A percentile compares a stretch with the other conserved stretches of the same genome.
Evolutionary conservation across 1,140 invertebrate species (phyloP).

Genomic region (Papilio polytes): DNA sequence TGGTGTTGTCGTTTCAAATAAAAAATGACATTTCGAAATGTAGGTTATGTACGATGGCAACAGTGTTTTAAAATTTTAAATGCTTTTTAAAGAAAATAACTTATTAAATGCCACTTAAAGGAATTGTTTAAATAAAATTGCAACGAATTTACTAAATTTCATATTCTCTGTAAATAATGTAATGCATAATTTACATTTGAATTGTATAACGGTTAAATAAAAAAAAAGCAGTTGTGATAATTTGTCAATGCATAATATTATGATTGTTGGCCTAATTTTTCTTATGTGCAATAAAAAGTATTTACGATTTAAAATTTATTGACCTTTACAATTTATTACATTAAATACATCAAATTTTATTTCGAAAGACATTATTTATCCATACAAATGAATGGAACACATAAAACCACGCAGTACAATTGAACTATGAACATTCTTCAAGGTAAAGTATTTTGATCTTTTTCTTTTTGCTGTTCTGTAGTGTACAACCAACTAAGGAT

Average conservation of each 20-base stretch:
- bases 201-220: not conserved
- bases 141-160: conserved; percentile 1
- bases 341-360: too few relatives aligned
- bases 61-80: too few relatives aligned
- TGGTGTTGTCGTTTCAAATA: too few relatives aligned
- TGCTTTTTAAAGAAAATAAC: not conserved
- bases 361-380: too few relatives aligned
- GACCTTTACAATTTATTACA: not conserved
- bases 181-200: not conserved
- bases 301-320: not conserved
- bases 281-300: not conserved
- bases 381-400: too few relatives aligned
- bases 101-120: not conserved
- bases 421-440: too few relatives aligned
- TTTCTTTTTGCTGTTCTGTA: too few relatives aligned
- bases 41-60: too few relatives aligned
- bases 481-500: too few relatives aligned
- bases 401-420: too few relatives aligned
- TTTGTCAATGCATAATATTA: not conserved
- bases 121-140: not conserved
- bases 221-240: not conserved
- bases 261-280: not conserved
- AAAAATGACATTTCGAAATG: too few relatives aligned
- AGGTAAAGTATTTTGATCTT: too few relatives aligned
- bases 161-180: not conserved